Evolutionary conservation across 1,140 invertebrate genomes (phyloP).

Genomic region (Drosophila teissieri): DNA sequence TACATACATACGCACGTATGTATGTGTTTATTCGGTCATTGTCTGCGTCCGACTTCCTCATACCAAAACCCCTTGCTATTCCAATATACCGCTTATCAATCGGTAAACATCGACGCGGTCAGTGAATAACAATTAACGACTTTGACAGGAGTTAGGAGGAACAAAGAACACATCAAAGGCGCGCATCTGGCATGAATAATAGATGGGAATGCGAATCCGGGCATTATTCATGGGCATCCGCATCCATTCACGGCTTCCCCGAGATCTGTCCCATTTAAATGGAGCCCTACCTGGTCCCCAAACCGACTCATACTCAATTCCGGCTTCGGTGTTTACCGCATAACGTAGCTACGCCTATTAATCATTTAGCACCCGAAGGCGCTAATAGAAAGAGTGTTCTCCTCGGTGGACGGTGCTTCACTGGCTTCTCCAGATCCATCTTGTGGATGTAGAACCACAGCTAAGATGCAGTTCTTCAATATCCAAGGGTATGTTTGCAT

Average conservation of each 20-base stretch:
- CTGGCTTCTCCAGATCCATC: conserved; percentile 1
- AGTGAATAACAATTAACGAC: conserved; percentile 41
- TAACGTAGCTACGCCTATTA: conserved; percentile 36
- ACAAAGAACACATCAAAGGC: conserved; percentile 1
- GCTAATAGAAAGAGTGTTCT: conserved; percentile 40
- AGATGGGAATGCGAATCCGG: conserved; percentile 10
- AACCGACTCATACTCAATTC: conserved; percentile 15
- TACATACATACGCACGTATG: background rate
- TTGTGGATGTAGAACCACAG: background rate
- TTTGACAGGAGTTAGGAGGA: conserved; percentile 23
- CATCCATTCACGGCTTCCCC: conserved; percentile 26
- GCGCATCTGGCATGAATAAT: conserved; percentile 32
- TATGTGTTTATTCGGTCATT: conserved; percentile 35
- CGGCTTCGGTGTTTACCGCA: conserved; percentile 29
- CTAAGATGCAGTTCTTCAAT: background rate
- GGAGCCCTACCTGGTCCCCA: conserved; percentile 15
- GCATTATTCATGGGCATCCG: conserved; percentile 43
- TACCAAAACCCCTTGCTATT: background rate
- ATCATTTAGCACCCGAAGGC: conserved; percentile 50
- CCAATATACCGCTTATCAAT: conserved; percentile 27
- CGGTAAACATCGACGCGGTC: conserved; percentile 31
- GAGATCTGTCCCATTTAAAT: conserved; percentile 30
- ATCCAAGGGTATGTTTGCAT: background rate
- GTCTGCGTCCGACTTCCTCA: conserved; percentile 30
- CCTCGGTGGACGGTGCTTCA: background rate